Evolutionary conservation across 1,140 invertebrate species (phyloP), one percentile per base, ranked within the genome.

Genomic region (Lethrus apterus): DNA sequence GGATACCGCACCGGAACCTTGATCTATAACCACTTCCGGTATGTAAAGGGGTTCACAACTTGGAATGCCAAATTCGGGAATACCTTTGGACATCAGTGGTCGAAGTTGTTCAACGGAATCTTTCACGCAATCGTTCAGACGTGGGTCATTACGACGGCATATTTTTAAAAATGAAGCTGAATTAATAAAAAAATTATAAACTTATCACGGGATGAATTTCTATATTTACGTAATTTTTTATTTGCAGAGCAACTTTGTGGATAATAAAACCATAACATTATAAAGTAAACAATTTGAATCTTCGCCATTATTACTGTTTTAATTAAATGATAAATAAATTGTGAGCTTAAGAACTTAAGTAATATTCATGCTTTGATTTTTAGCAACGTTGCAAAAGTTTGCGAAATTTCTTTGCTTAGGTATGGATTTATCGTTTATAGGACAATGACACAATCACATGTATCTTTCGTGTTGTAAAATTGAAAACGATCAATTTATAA

Each of bases 41-140:
- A 82, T 61, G 0, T 66, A 19, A 14, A 81, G 59, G 0, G 79
- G 79, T 51, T 82, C 78, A 46, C 75, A 79, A 1, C 73, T 60
- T 10, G 79, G 78, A 17, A 81, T 70, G 2, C 64, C 63, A 17
- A 76, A 70, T 45, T 71, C 67, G 13, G 72, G 70, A 14, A 81
- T 70, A 11, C 78, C 78, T 63, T 57, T 55, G 7, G 59, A 68
- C 11, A 76, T 49, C 57, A 67, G 50, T 54, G 74, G 59, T 60
- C 66, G 60, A 56, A 77, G 41, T 26, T 49, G 36, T 57, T 75
- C 43, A 52, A 66, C 31, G 55, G 70, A 54, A 67, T 65, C 36
- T 52, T 54, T 65, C 11, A 70, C 66, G 44, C 68, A 70, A n/a
- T 60, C 59, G 20, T 65, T 61, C 33, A 68, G 18, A 29, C 68